Evolutionary conservation across 1,140 invertebrate genomes (phyloP).

Genomic region (Drosophila sturtevanti): DNA sequence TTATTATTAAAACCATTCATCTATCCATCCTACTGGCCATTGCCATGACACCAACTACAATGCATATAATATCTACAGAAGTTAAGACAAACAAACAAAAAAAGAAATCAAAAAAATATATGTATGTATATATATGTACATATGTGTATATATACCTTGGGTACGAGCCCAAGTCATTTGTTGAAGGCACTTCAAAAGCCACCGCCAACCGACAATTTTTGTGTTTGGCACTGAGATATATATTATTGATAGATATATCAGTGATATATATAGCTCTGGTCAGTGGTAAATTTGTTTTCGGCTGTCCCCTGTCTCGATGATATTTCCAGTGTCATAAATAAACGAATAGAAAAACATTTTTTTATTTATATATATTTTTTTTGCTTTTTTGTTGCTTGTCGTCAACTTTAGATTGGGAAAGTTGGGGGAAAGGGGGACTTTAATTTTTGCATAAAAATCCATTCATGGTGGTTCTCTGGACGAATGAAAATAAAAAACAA

Average conservation of each 20-base stretch:
- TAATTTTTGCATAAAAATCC: slow-evolving; percentile 14
- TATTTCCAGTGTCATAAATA: slow-evolving; percentile 17
- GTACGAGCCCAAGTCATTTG: not conserved
- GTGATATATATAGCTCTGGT: slow-evolving; percentile 43
- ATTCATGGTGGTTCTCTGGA: not conserved
- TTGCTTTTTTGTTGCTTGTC: not conserved
- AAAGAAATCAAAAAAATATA: slow-evolving; percentile 4
- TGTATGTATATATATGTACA: too few relatives aligned
- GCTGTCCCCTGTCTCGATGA: slow-evolving; percentile 10
- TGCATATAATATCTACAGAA: slow-evolving; percentile 8
- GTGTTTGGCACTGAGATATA: slow-evolving; percentile 47
- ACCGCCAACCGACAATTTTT: slow-evolving; percentile 17
- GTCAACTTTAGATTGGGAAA: not conserved
- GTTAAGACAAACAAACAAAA: not conserved
- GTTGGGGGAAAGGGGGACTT: not conserved
- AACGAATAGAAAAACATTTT: slow-evolving; percentile 5
- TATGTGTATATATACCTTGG: too few relatives aligned
- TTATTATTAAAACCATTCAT: slow-evolving; percentile 23
- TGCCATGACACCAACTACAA: not conserved
- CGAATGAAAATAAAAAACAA: not conserved
- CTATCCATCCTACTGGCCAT: not conserved
- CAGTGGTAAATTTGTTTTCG: slow-evolving; percentile 19
- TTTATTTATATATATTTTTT: not conserved
- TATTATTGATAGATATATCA: slow-evolving; percentile 61
- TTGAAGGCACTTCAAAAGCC: slow-evolving; percentile 41